Evolutionary conservation across 2,113 vertebrate genomes (phyloP), one percentile per base, ranked within the genome.

Genomic region (Coptodon bakossiorum): DNA sequence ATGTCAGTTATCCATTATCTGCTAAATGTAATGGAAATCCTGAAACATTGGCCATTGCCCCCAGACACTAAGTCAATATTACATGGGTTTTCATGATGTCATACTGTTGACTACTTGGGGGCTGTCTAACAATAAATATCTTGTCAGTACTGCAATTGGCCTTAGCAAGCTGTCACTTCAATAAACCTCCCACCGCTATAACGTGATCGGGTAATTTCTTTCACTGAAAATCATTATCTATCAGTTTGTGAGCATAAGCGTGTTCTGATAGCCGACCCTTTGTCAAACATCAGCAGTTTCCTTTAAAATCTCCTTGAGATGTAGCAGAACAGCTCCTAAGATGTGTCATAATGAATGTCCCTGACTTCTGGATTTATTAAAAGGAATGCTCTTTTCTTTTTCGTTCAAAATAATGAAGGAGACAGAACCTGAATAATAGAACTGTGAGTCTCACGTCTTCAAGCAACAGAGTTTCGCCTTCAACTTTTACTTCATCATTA

Each of bases 371-470:
- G 9, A 16, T 83, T 54, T 88, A 92, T 91, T 89, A 61, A 92
- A 91, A 93, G 31, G 14, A 86, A 87, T 36, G 7, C 13, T 63
- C 48, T 73, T 83, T 82, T 84, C 80, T 90, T 50, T 71, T 40
- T 50, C 31, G 27, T 27, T 83, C 66, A 80, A 82, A 83, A 91
- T 86, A 91, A 91, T 81, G 84, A 90, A 14, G 52, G 79, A 83
- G 82, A 81, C 66, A 56, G 81, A 86, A 85, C 11, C 54, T 82
- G 78, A 91, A 91, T 92, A 85, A 93, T 71, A 85, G 36, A 92
- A 86, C 50, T 14, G 79, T 34, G 54, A 80, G 56, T 43, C 81
- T 89, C 45, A 45, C 19, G 84, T 92, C 78, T 86, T 80, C 87
- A 86, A 48, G 76, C 80, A 53, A 56, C 36, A 81, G 5, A 86